phyloP scores from a whole-genome alignment of 2,113 vertebrate species.

The Mola mola region DNA sequence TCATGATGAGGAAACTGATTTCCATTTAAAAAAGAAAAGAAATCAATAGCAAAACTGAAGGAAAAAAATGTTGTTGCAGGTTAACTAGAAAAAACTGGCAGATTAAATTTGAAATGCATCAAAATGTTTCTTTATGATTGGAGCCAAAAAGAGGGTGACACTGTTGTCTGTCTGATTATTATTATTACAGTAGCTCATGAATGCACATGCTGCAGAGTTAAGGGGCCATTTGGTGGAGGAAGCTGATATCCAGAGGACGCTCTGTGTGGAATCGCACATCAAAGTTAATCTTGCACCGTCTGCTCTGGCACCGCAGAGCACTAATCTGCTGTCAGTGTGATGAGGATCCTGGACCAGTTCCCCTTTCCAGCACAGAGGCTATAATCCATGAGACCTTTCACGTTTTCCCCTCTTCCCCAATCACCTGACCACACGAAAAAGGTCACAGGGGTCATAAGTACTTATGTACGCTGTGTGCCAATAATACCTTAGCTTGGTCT shows the following conservation, averaged over 20 bases:
- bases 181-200: conserved; percentile 44
- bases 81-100: neutral
- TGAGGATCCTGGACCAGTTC: conserved; percentile 75
- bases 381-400: conserved; percentile 65
- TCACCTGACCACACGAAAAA: conserved; percentile 51
- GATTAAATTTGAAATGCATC: neutral
- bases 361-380: conserved; percentile 51
- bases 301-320: conserved; percentile 69
- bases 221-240: conserved; percentile 64
- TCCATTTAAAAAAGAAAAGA: neutral
- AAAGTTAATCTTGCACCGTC: conserved; percentile 80
- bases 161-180: conserved; percentile 29
- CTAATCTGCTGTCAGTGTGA: conserved; percentile 81
- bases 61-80: too few relatives aligned
- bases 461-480: conserved; percentile 8
- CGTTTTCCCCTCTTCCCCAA: conserved; percentile 21
- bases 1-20: conserved; percentile 10
- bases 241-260: conserved; percentile 75
- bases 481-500: neutral
- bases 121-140: conserved; percentile 1
- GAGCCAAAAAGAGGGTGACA: neutral
- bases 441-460: conserved; percentile 50
- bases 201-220: conserved; percentile 61
- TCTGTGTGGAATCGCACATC: conserved; percentile 78
- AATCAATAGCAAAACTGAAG: neutral